Percentiles rank a stretch among this genome's conserved stretches.
Evolutionary conservation across 2,888 invertebrate genomes (phyloP).

Genomic region (Drosophila seclusa): DNA sequence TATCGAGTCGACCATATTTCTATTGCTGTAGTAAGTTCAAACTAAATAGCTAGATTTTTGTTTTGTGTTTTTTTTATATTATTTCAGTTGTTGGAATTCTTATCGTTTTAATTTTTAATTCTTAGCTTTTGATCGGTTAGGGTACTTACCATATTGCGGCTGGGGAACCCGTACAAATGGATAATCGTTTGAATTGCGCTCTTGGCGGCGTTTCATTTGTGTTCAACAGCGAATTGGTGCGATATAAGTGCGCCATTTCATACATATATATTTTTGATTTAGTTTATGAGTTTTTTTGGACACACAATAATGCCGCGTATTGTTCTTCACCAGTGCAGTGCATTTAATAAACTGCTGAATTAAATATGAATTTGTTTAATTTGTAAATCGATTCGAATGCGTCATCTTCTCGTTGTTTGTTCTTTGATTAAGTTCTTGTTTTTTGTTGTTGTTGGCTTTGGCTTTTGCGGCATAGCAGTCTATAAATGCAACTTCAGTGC

Average conservation of each 20-base stretch:
- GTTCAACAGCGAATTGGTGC: conserved; percentile 73
- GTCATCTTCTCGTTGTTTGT: conserved; percentile 52
- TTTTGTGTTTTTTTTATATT: neutral
- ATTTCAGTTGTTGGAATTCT: neutral
- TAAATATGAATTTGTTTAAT: conserved; percentile 39
- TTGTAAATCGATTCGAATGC: conserved; percentile 49
- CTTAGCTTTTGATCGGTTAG: neutral
- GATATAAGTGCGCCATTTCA: conserved; percentile 84
- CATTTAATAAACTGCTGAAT: conserved; percentile 45
- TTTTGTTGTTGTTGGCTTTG: conserved; percentile 51
- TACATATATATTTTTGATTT: neutral
- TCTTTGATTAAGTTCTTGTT: conserved; percentile 36
- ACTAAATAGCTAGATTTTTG: too few relatives aligned
- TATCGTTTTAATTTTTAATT: neutral
- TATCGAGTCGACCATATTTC: neutral
- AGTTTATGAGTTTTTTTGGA: conserved; percentile 21
- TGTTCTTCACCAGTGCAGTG: conserved; percentile 48
- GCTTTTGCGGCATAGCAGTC: conserved; percentile 51
- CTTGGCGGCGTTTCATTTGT: conserved; percentile 64
- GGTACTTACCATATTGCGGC: conserved; percentile 83
- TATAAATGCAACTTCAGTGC: conserved; percentile 61
- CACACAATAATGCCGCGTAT: conserved; percentile 47
- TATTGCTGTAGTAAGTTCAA: neutral
- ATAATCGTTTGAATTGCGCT: conserved; percentile 81
- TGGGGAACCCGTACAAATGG: conserved; percentile 62